phyloP scores from a whole-genome alignment of 1,140 invertebrate species.

The Camponotus floridanus region DNA sequence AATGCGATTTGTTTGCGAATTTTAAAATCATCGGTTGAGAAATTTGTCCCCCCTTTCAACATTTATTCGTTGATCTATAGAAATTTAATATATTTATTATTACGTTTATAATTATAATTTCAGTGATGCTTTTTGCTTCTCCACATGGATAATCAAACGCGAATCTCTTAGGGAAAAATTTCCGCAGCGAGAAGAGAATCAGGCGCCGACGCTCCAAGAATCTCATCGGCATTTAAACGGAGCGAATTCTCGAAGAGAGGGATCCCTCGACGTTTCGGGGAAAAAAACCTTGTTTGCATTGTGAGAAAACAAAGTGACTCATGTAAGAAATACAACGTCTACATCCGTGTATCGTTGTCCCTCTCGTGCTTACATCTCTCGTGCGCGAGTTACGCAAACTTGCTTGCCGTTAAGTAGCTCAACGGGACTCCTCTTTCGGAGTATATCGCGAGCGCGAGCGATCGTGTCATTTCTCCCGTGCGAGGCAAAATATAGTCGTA shows the following conservation, averaged over 20 bases:
- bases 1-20: not conserved
- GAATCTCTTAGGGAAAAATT: not conserved
- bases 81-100: not conserved
- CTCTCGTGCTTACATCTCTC: conserved; percentile 17
- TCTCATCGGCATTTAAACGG: not conserved
- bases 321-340: conserved; percentile 33
- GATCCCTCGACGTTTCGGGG: conserved; percentile 1
- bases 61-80: not conserved
- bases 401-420: not conserved
- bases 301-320: conserved; percentile 23
- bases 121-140: too few species aligned
- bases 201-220: not conserved
- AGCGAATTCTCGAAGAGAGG: conserved; percentile 11
- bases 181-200: conserved; percentile 13
- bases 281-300: conserved; percentile 26
- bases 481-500: conserved; percentile 4
- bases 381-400: conserved; percentile 12
- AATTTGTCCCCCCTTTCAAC: not conserved
- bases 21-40: not conserved
- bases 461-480: not conserved
- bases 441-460: conserved; percentile 22
- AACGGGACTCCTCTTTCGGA: conserved; percentile 12
- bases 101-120: not conserved
- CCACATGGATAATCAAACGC: not conserved
- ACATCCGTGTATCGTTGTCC: not conserved